Evolutionary conservation across 2,888 invertebrate genomes (phyloP), one percentile per base, ranked within the genome.

Genomic region (Drosophila differens): DNA sequence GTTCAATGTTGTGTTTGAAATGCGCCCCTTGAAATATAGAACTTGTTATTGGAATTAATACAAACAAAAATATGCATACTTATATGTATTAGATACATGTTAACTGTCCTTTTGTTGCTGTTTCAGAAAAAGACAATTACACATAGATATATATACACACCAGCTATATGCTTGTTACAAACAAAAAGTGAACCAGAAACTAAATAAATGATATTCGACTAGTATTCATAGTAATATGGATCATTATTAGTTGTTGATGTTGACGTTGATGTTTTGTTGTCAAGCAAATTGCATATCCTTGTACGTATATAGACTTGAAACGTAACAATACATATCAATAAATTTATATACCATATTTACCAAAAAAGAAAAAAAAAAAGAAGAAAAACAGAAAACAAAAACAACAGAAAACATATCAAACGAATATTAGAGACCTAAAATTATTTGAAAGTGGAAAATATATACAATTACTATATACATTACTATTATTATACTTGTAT

Each of bases 281-380:
- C 66, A 63, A 71, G 28, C 64, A 65, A 52, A 71, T 68, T 70
- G 37, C 68, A 70, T 83, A 90, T 83, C 76, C 70, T 72, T 67
- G 58, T 79, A 75, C 75, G 80, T 83, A 76, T 79, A 92, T 89
- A 92, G 92, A 92, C 92, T 92, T 92, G 89, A 91, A 82, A 74
- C 65, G 79, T 80, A 92, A 90, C 88, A 84, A 91, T 89, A 88
- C 90, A 92, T 91, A 92, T 92, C 91, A 89, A 84, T 79, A 84
- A 83, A 79, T 69, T 80, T 83, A 84, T 72, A 85, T 54, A 76
- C 61, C 30, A 53, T 70, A 67, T 69, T 69, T 66, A 76, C 33
- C 61, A 60, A 49, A 57, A 39, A 65, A 37, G 59, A 22, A 47
- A n/a, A n/a, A 10, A n/a, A 10, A 37, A 39, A 41, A n/a, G 0